phyloP scores from a whole-genome alignment of 2,888 invertebrate species.

The Thyatira batis region DNA sequence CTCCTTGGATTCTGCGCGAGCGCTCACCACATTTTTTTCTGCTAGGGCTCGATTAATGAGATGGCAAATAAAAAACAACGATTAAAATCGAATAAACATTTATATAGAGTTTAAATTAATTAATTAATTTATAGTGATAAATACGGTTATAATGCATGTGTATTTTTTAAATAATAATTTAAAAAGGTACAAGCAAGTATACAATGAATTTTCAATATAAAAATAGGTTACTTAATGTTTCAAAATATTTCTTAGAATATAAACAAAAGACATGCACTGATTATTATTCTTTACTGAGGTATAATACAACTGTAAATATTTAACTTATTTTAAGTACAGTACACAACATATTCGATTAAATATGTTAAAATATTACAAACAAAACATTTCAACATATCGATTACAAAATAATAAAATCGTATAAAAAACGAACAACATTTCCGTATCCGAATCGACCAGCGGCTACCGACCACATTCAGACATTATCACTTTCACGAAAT shows the following conservation, averaged over 20 bases:
- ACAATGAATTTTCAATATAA: too few species aligned
- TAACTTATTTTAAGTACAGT: not conserved
- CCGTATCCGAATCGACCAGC: constrained; percentile 25
- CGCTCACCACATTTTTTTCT: constrained; percentile 38
- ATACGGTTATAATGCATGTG: constrained; percentile 16
- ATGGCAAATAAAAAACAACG: constrained; percentile 55
- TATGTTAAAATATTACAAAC: not conserved
- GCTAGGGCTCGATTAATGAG: constrained; percentile 57
- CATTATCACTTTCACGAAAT: constrained; percentile 50
- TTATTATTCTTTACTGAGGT: too few species aligned
- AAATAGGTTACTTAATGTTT: too few species aligned
- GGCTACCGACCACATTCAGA: constrained; percentile 27
- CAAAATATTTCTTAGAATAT: too few species aligned
- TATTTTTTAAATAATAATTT: too few species aligned
- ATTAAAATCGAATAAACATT: constrained; percentile 51
- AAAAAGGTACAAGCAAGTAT: too few species aligned
- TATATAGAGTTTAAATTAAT: constrained; percentile 35
- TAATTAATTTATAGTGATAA: constrained; percentile 28
- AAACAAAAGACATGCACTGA: too few species aligned
- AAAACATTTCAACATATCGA: not conserved
- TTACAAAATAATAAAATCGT: constrained; percentile 13
- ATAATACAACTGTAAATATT: too few species aligned
- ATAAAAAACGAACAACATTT: constrained; percentile 20
- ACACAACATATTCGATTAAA: too few species aligned
- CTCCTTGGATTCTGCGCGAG: constrained; percentile 56